These are phyloP conservation scores for Sthenelais limicola DNA, from an alignment of 2,888 invertebrate genomes.

Conservation along the genomic window DNA sequence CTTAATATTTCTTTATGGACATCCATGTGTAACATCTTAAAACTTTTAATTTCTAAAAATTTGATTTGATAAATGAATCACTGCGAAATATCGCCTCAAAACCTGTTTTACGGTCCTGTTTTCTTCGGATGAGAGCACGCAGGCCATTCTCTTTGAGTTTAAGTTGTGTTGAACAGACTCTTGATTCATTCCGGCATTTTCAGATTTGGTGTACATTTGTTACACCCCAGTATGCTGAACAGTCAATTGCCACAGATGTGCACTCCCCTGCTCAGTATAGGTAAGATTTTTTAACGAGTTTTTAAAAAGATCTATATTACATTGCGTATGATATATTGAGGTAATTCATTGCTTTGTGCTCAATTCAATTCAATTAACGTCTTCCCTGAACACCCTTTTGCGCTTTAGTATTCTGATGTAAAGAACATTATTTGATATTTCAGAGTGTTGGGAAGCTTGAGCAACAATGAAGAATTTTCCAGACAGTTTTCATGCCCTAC, in stretches of 20 bases:
- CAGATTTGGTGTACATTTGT: slow-evolving; percentile 70
- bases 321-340: no score
- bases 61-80: neutral
- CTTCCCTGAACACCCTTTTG: neutral
- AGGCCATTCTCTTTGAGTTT: neutral
- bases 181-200: slow-evolving; percentile 40
- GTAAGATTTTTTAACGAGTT: no score
- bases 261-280: slow-evolving; percentile 68
- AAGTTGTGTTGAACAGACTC: neutral
- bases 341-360: no score
- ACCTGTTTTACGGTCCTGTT: no score
- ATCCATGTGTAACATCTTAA: neutral
- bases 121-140: no score
- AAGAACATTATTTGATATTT: slow-evolving; percentile 35
- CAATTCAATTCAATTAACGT: neutral
- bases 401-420: neutral
- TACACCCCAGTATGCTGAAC: slow-evolving; percentile 62
- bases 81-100: slow-evolving; percentile 13
- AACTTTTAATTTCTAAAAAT: neutral
- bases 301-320: no score
- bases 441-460: slow-evolving; percentile 68
- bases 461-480: slow-evolving; percentile 68
- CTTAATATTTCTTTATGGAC: neutral
- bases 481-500: slow-evolving; percentile 38
- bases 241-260: slow-evolving; percentile 63